Evolutionary conservation across 1,140 invertebrate genomes (phyloP), one percentile per base, ranked within the genome.

Genomic region (Ceratosolen solmsi): DNA sequence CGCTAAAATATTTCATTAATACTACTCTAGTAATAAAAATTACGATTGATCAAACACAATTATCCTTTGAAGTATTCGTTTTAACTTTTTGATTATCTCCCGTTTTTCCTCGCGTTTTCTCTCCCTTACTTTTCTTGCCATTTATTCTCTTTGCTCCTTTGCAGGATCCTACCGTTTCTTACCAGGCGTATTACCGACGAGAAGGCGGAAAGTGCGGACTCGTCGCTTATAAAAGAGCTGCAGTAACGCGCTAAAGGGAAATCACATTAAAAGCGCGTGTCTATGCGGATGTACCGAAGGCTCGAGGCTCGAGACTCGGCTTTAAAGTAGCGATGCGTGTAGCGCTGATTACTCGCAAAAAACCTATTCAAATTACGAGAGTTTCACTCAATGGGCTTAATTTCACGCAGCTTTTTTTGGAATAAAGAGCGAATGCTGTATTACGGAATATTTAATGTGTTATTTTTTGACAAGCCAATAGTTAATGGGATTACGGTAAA

Each of bases 301-400:
- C n/a, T n/a, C 81, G 71, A 74, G 76, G 75, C 82, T 81, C 83
- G 84, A 72, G 82, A 56, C 72, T 80, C 68, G 70, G 82, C 81
- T 85, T 80, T 84, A 83, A 84, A 86, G 82, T 85, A 84, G 84
- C 82, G 81, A 85, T 84, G 83, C 84, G 73, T 85, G 83, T 86
- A 83, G 1, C 56, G 36, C 65, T 77, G 65, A 77, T 82, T 82
- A 76, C 46, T 58, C 27, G 72, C 15, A 36, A 80, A 74, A 80
- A 74, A 65, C 20, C 79, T 74, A 63, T 80, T 79, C 79, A 38
- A 80, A 80, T 80, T 74, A 75, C 60, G 79, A 81, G 72, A 60
- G 46, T 70, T 70, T 41, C 72, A 38, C 1, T 27, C 68, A 80
- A 75, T 81, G 79, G 60, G 58, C 15, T 81, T 81, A 75, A 81